A percentile compares a stretch with the other conserved stretches of the same genome.
phyloP scores from a whole-genome alignment of 1,140 invertebrate species.

The Potamilus streckersoni region DNA sequence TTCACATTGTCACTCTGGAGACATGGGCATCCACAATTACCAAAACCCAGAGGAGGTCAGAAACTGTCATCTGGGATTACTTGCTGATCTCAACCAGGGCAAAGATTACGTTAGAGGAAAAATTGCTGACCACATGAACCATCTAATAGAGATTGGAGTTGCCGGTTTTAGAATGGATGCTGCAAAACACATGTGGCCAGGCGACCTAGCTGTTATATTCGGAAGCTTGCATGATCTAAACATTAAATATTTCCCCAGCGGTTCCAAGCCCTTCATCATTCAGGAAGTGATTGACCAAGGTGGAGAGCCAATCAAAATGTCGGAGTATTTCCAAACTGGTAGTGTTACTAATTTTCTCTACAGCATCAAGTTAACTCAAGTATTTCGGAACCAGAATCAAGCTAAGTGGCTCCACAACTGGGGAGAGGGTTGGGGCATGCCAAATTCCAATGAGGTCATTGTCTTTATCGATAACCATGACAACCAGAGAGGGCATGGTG shows the following conservation, averaged over 20 bases:
- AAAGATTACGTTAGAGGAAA: constrained; percentile 77
- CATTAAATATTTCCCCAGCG: constrained; percentile 47
- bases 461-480: constrained; percentile 71
- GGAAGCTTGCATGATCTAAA: constrained; percentile 72
- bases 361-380: constrained; percentile 68
- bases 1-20: constrained; percentile 55
- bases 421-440: constrained; percentile 60
- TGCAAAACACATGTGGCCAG: constrained; percentile 65
- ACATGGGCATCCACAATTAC: constrained; percentile 66
- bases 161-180: constrained; percentile 74
- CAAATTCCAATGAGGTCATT: constrained; percentile 60
- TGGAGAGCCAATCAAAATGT: constrained; percentile 76
- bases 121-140: constrained; percentile 58
- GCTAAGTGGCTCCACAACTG: constrained; percentile 58
- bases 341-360: constrained; percentile 83
- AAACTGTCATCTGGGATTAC: constrained; percentile 79
- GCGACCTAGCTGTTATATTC: constrained; percentile 46
- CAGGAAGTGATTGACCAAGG: constrained; percentile 87
- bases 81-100: constrained; percentile 80
- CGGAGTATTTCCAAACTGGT: constrained; percentile 69
- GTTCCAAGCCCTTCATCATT: constrained; percentile 70
- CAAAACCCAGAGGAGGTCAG: constrained; percentile 66
- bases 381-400: constrained; percentile 45
- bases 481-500: constrained; percentile 68
- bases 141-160: constrained; percentile 80